Conservation (phyloP, 2,113 vertebrate genomes). For the Todiramphus chloris region DNA sequence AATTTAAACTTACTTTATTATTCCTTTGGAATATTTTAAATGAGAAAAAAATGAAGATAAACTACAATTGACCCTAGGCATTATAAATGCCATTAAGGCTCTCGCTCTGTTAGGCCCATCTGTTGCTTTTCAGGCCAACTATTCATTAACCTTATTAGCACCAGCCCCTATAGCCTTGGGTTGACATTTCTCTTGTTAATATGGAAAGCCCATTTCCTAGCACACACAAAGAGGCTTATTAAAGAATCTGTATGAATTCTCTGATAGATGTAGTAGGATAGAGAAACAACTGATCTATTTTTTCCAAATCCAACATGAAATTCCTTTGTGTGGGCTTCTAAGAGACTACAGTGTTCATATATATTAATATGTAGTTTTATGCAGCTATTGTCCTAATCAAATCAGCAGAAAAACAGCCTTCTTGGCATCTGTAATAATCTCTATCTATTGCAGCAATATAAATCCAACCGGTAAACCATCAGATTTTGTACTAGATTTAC, state of each 20-base stretch:
- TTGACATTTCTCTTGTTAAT: constrained; percentile 75
- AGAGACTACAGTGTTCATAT: background rate
- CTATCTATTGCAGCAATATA: constrained; percentile 49
- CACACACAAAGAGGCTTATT: constrained; percentile 57
- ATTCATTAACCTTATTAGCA: constrained; percentile 81
- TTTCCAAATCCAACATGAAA: background rate
- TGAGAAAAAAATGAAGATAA: constrained; percentile 76
- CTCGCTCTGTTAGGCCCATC: constrained; percentile 67
- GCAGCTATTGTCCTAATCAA: constrained; percentile 38
- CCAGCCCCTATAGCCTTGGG: constrained; percentile 69
- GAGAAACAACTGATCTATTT: background rate
- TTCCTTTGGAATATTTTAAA: constrained; percentile 74
- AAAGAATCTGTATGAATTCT: constrained; percentile 58
- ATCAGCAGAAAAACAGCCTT: constrained; percentile 47
- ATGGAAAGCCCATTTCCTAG: constrained; percentile 58
- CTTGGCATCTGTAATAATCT: constrained; percentile 47
- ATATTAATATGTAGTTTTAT: background rate
- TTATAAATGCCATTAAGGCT: constrained; percentile 72
- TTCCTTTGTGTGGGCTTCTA: background rate
- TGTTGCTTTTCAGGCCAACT: constrained; percentile 75
- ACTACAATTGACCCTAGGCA: constrained; percentile 74
- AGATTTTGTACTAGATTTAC: constrained; percentile 44
- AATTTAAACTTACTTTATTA: constrained; percentile 74
- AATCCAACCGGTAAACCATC: constrained; percentile 39
- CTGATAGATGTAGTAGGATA: constrained; percentile 11